phyloP scores from a whole-genome alignment of 2,888 invertebrate species.

The Agrotis ipsilon region DNA sequence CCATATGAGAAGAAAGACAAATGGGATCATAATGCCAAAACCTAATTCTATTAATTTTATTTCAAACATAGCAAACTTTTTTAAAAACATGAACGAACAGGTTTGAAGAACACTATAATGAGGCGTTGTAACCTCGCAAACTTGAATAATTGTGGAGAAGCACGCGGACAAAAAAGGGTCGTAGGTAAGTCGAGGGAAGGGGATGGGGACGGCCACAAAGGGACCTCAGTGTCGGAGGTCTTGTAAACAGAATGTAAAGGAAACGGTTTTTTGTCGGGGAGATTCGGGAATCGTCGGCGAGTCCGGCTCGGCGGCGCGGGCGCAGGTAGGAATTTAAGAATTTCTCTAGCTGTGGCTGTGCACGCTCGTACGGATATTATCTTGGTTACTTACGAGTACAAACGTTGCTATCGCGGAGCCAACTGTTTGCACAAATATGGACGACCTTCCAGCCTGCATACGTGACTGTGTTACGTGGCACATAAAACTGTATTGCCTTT shows the following conservation, averaged over 20 bases:
- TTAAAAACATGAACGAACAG: neutral
- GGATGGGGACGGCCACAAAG: constrained; percentile 77
- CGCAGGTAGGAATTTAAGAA: constrained; percentile 82
- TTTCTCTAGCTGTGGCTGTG: constrained; percentile 70
- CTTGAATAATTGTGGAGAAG: constrained; percentile 71
- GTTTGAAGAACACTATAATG: constrained; percentile 61
- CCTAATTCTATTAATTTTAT: neutral
- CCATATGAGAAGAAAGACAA: neutral
- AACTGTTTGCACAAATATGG: constrained; percentile 88
- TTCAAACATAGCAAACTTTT: neutral
- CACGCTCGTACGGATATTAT: constrained; percentile 77
- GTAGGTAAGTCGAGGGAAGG: constrained; percentile 73
- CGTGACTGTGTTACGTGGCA: constrained; percentile 78
- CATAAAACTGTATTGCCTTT: constrained; percentile 66
- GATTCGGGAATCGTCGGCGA: constrained; percentile 74
- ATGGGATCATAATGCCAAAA: neutral
- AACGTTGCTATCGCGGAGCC: constrained; percentile 83
- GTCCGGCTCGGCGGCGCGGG: constrained; percentile 70
- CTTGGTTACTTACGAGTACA: constrained; percentile 81
- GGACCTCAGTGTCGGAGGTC: constrained; percentile 88
- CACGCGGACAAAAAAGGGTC: constrained; percentile 87
- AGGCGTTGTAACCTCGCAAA: constrained; percentile 68
- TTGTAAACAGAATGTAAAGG: constrained; percentile 88
- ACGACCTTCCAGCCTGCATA: constrained; percentile 77
- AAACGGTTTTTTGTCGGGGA: constrained; percentile 84